phyloP scores from a whole-genome alignment of 2,113 vertebrate genomes.

The Mugil cephalus region DNA sequence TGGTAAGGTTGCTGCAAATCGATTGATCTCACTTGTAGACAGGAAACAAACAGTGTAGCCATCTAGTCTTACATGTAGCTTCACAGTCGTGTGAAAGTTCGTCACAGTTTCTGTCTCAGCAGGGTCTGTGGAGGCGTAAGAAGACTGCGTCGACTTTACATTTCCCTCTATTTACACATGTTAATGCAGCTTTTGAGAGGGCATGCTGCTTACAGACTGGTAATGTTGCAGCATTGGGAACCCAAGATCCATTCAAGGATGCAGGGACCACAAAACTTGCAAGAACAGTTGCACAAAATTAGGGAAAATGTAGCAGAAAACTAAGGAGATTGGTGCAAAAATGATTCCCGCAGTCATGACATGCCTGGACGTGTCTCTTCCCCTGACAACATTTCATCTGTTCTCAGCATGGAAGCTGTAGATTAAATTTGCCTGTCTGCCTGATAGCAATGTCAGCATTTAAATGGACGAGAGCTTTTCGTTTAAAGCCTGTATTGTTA shows the following conservation, averaged over 20 bases:
- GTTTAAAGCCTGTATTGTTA: neutral
- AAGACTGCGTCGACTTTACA: neutral
- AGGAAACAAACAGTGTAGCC: slow-evolving; percentile 9
- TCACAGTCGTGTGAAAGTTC: neutral
- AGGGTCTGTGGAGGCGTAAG: neutral
- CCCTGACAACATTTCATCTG: neutral
- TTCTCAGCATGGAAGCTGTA: neutral
- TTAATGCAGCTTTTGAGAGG: neutral
- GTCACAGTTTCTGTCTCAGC: neutral
- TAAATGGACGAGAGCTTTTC: neutral
- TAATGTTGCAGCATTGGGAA: too few species aligned
- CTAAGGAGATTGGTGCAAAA: too few species aligned
- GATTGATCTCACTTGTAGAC: neutral
- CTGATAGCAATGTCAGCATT: neutral
- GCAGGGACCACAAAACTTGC: too few species aligned
- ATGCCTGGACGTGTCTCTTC: neutral
- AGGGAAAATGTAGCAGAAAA: too few species aligned
- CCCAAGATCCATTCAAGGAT: too few species aligned
- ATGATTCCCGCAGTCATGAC: too few species aligned
- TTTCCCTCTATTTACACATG: neutral
- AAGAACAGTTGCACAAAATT: too few species aligned
- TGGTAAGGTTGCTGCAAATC: neutral
- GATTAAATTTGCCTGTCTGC: neutral
- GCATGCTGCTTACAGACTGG: too few species aligned
- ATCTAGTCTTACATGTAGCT: neutral